These are phyloP conservation scores for Craseonycteris thonglongyai DNA, from an alignment of 2,113 vertebrate genomes.

Conservation along the genomic window DNA sequence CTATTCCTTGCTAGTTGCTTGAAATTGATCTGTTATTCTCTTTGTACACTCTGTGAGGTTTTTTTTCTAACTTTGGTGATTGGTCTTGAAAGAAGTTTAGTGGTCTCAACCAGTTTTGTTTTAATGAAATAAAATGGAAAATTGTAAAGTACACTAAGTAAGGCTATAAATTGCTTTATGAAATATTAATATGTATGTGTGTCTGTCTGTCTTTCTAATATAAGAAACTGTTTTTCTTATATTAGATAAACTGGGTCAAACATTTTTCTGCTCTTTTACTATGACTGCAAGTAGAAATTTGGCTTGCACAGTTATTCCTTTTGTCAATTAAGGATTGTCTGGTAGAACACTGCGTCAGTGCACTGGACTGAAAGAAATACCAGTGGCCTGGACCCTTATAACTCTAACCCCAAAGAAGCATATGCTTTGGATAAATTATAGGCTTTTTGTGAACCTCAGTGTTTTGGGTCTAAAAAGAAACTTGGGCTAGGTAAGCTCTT, in stretches of 20 bases:
- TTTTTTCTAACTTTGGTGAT: neutral
- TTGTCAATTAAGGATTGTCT: neutral
- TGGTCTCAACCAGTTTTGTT: neutral
- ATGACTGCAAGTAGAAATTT: neutral
- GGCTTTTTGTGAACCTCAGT: neutral
- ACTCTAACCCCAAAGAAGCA: neutral
- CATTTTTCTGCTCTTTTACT: neutral
- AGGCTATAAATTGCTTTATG: neutral
- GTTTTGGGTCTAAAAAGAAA: neutral
- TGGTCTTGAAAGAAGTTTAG: neutral
- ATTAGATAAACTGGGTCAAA: neutral
- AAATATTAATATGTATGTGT: neutral
- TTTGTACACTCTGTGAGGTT: neutral
- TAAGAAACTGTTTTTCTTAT: neutral
- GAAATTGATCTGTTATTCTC: neutral
- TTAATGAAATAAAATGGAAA: conserved; percentile 7
- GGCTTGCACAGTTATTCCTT: neutral
- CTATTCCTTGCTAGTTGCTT: neutral
- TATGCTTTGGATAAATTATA: neutral
- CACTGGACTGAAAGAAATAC: neutral
- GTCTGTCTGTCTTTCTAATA: neutral
- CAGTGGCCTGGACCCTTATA: neutral
- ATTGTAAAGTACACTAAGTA: neutral
- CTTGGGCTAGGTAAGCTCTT: neutral
- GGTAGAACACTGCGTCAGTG: neutral